phyloP scores from a whole-genome alignment of 2,113 vertebrate genomes.

The Carassius carassius region DNA sequence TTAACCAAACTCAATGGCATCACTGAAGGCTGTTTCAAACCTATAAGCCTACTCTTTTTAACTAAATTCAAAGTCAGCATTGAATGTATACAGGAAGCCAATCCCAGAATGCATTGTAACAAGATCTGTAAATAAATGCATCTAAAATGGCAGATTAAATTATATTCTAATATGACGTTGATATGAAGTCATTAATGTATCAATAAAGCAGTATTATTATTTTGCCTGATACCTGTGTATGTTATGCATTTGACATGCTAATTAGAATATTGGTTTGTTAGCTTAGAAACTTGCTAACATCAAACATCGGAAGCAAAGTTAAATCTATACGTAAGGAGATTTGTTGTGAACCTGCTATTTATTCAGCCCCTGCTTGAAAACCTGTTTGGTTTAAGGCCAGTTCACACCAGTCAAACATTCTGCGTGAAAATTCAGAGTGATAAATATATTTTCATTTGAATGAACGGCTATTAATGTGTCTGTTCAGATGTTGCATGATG shows the following conservation, averaged over 20 bases:
- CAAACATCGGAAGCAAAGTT: not conserved
- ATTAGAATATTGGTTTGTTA: not conserved
- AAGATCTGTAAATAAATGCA: not conserved
- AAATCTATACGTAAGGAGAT: not conserved
- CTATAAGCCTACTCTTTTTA: too few relatives aligned
- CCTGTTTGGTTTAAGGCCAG: not conserved
- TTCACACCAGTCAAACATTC: not conserved
- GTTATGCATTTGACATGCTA: not conserved
- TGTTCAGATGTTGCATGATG: not conserved
- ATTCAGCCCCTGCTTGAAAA: not conserved
- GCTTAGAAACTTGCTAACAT: not conserved
- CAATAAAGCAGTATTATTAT: not conserved
- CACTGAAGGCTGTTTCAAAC: too few relatives aligned
- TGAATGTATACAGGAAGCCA: not conserved
- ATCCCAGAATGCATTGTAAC: not conserved
- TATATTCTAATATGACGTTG: not conserved
- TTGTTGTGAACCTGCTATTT: not conserved
- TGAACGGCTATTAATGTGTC: not conserved
- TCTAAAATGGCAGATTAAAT: not conserved
- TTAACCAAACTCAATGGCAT: not conserved
- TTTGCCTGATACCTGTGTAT: not conserved
- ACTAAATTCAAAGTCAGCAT: not conserved
- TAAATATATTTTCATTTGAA: not conserved
- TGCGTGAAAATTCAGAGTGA: not conserved
- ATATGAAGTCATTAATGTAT: not conserved